phyloP scores from a whole-genome alignment of 2,113 vertebrate genomes.

The Ornithorhynchus anatinus region DNA sequence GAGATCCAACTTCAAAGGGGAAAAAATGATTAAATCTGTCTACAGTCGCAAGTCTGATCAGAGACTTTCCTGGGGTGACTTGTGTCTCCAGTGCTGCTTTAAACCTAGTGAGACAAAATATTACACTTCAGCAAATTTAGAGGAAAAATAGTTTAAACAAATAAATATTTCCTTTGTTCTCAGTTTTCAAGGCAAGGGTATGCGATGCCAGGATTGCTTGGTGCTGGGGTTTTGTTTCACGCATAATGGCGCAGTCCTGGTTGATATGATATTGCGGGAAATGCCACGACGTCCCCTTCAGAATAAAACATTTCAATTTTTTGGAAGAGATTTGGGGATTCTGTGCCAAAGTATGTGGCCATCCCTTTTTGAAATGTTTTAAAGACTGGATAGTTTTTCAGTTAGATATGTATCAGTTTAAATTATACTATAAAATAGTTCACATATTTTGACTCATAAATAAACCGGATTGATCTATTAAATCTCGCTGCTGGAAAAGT shows the following conservation, averaged over 20 bases:
- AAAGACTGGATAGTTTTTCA: constrained; percentile 33
- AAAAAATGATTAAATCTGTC: constrained; percentile 46
- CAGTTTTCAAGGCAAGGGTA: constrained; percentile 44
- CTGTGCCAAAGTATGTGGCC: constrained; percentile 36
- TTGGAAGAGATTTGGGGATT: constrained; percentile 7
- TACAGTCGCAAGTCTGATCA: constrained; percentile 49
- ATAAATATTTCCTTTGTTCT: constrained; percentile 53
- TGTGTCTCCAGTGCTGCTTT: constrained; percentile 36
- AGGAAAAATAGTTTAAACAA: constrained; percentile 58
- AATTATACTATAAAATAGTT: constrained; percentile 58
- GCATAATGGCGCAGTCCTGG: background rate
- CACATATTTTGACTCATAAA: constrained; percentile 52
- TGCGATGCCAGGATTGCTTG: background rate
- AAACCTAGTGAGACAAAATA: constrained; percentile 38
- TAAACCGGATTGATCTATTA: constrained; percentile 36
- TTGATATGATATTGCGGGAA: constrained; percentile 46
- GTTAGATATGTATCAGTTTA: constrained; percentile 59
- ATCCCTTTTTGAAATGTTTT: constrained; percentile 38
- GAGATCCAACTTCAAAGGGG: constrained; percentile 46
- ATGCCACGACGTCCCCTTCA: background rate
- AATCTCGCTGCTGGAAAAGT: background rate
- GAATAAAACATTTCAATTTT: constrained; percentile 27
- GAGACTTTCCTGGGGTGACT: constrained; percentile 16
- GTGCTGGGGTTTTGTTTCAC: constrained; percentile 5
- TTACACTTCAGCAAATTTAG: constrained; percentile 28